Evolutionary conservation across 2,888 invertebrate species (phyloP), one percentile per base, ranked within the genome.

Genomic region (Euspilapteryx auroguttella): DNA sequence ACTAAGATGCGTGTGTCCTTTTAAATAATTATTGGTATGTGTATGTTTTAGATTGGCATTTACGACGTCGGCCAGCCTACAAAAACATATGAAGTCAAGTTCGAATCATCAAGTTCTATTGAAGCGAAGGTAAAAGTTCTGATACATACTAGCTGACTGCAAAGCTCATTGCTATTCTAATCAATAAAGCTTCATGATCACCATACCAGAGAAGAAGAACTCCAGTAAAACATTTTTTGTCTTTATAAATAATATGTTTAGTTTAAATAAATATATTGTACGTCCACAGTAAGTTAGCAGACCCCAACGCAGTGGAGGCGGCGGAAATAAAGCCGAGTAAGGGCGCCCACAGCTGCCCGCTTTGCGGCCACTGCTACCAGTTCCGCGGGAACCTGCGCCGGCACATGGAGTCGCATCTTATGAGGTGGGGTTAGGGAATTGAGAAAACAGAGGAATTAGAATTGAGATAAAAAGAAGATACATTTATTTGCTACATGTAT

Each of bases 341-440:
- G 1, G 46, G 54, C 30, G 39, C 40, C 37, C 62, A 34, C 35
- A 40, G 52, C 0, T 73, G 71, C 13, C 42, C 55, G 1, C 68
- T 64, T 27, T 71, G 90, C 51, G 88, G 85, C 34, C 86, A 85
- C 54, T 83, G 82, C 12, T 90, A 89, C 53, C 89, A 88, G 29
- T 89, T 89, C 69, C 81, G 88, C 36, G 89, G 89, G 11, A 89
- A 89, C 49, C 79, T 89, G 65, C 55, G 85, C 45, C 73, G 89
- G 27, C 89, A 89, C 48, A 65, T 87, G 45, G 78, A 85, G 35
- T 88, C 86, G 47, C 89, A 89, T 46, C 46, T 48, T 0, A 62
- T 62, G 1, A 62, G 61, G 71, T 68, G 3, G 36, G 36, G 29
- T 4, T 10, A n/a, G n/a, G n/a, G n/a, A n/a, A n/a, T n/a, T n/a